phyloP scores from a whole-genome alignment of 1,140 invertebrate genomes.

The Drosophila santomea region DNA sequence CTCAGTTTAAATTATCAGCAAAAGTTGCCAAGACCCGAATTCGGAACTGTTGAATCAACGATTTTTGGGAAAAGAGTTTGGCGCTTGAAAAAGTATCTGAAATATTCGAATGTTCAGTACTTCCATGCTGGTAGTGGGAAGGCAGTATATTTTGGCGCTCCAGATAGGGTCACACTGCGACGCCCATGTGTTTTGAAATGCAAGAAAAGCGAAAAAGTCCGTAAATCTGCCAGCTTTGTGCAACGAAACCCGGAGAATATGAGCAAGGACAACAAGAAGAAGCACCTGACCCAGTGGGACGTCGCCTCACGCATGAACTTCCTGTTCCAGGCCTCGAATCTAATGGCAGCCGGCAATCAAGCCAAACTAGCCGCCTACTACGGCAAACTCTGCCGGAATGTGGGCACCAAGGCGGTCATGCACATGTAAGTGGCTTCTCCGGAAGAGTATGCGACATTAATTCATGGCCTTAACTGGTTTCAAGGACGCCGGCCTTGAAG shows the following conservation, averaged over 20 bases:
- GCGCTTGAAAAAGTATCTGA: no score
- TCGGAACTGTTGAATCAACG: no score
- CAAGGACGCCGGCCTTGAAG: constrained; percentile 61
- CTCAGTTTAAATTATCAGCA: no score
- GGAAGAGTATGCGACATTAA: no score
- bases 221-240: background rate
- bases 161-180: background rate
- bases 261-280: constrained; percentile 59
- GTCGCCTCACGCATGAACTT: constrained; percentile 64
- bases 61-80: no score
- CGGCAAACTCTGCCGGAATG: constrained; percentile 66
- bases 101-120: no score
- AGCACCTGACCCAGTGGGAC: constrained; percentile 46
- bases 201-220: background rate
- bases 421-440: constrained; percentile 53
- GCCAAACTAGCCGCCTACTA: constrained; percentile 61
- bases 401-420: constrained; percentile 60
- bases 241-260: constrained; percentile 1
- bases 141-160: background rate
- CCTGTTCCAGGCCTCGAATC: constrained; percentile 63
- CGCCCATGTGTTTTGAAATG: constrained; percentile 4
- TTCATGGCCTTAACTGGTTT: background rate
- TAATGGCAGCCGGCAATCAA: constrained; percentile 56
- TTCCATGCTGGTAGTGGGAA: no score
- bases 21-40: no score